Evolutionary conservation across 2,797 vertebrate genomes (phyloP).

Genomic region (Cyprinodon diabolis): DNA sequence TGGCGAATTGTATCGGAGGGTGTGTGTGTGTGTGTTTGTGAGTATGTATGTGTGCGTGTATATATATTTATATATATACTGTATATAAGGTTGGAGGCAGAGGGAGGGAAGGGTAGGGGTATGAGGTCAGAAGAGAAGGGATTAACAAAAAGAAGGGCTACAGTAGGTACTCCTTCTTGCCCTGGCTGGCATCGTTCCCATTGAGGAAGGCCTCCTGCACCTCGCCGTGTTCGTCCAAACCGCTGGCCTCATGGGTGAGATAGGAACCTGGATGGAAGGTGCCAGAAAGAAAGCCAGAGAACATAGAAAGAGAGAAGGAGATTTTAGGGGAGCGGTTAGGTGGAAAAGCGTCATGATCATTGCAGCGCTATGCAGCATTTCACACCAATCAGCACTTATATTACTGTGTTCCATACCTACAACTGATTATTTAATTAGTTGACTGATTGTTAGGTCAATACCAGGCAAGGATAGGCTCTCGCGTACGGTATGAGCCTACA

Average conservation of each 20-base stretch:
- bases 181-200: slow-evolving; percentile 90
- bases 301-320: slow-evolving; percentile 42
- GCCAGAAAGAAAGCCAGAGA: slow-evolving; percentile 22
- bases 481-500: slow-evolving; percentile 76
- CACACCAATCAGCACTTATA: slow-evolving; percentile 57
- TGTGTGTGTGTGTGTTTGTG: slow-evolving; percentile 25
- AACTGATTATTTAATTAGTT: slow-evolving; percentile 78
- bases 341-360: slow-evolving; percentile 64
- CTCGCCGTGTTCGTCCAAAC: slow-evolving; percentile 92
- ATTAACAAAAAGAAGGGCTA: slow-evolving; percentile 67
- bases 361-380: slow-evolving; percentile 65
- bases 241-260: slow-evolving; percentile 93
- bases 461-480: slow-evolving; percentile 80
- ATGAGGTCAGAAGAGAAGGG: slow-evolving; percentile 64
- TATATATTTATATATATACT: slow-evolving; percentile 33
- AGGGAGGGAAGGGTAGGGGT: slow-evolving; percentile 40
- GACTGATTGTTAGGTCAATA: slow-evolving; percentile 77
- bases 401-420: slow-evolving; percentile 67
- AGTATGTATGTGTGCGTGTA: slow-evolving; percentile 24
- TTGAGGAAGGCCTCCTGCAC: slow-evolving; percentile 94
- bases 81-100: slow-evolving; percentile 59
- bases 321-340: slow-evolving; percentile 71
- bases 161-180: slow-evolving; percentile 93
- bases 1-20: slow-evolving; percentile 57
- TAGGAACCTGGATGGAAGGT: slow-evolving; percentile 84